Conservation (phyloP, 2,797 vertebrate genomes). For the Thaleichthys pacificus region DNA sequence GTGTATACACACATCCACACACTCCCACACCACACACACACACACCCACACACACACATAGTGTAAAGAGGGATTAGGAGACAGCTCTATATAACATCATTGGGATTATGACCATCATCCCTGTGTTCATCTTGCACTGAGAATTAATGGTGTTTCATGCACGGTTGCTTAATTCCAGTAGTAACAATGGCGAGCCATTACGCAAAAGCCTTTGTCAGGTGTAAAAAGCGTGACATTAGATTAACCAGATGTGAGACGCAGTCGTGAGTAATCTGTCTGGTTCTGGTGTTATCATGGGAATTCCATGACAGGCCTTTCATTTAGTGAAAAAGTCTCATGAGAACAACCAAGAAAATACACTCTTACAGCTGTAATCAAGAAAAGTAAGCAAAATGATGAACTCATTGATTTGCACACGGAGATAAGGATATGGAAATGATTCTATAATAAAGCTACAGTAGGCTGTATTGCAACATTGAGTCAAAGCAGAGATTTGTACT, state of each 20-base stretch:
- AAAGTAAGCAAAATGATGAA: too few relatives aligned
- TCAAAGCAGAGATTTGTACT: too few relatives aligned
- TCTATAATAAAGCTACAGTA: too few relatives aligned
- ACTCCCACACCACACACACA: too few relatives aligned
- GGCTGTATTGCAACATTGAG: too few relatives aligned
- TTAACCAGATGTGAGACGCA: neutral
- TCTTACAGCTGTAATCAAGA: too few relatives aligned
- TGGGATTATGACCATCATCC: neutral
- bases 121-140: neutral
- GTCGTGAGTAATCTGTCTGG: neutral
- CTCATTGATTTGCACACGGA: too few relatives aligned
- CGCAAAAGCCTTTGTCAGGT: neutral
- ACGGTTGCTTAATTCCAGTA: neutral
- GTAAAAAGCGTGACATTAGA: neutral
- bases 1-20: too few relatives aligned
- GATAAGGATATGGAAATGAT: too few relatives aligned
- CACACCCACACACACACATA: neutral
- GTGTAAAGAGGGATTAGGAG: neutral
- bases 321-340: neutral
- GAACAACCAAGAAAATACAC: neutral
- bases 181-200: neutral
- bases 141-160: neutral
- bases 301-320: neutral
- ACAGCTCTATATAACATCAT: neutral
- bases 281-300: neutral